phyloP scores from a whole-genome alignment of 2,888 invertebrate species.

The Noctua janthina region DNA sequence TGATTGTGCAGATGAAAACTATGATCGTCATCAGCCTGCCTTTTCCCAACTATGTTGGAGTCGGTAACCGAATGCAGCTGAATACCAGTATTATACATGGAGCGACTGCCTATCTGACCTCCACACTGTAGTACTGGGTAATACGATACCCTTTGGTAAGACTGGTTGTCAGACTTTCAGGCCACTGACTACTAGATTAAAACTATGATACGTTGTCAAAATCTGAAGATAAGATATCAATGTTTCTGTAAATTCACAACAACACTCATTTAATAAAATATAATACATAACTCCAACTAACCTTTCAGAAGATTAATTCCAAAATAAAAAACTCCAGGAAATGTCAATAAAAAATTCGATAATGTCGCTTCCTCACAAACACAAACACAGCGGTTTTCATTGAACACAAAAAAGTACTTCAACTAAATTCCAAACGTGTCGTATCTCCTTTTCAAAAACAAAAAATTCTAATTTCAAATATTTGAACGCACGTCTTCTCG shows the following conservation, averaged over 20 bases:
- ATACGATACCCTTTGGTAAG: too few relatives aligned
- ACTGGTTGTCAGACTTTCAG: too few relatives aligned
- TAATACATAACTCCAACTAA: conserved; percentile 14
- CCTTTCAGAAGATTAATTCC: conserved; percentile 55
- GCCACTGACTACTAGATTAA: neutral
- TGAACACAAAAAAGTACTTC: conserved; percentile 32
- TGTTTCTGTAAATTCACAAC: neutral
- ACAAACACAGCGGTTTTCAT: conserved; percentile 27
- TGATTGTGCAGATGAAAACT: neutral
- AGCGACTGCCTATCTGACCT: too few relatives aligned
- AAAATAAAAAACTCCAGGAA: conserved; percentile 13
- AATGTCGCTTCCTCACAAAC: conserved; percentile 52
- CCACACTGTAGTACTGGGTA: too few relatives aligned
- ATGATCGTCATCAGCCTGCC: too few relatives aligned
- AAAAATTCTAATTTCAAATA: conserved; percentile 42
- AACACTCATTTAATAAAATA: neutral
- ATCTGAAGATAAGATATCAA: rapidly evolving
- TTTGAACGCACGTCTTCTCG: conserved; percentile 48
- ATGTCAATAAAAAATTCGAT: conserved; percentile 3
- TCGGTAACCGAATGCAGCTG: too few relatives aligned
- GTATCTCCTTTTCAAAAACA: conserved; percentile 42
- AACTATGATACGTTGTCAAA: neutral
- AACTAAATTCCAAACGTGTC: conserved; percentile 33
- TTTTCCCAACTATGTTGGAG: too few relatives aligned
- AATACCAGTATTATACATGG: too few relatives aligned